phyloP scores from a whole-genome alignment of 2,113 vertebrate genomes.

The Campylorhamphus procurvoides region DNA sequence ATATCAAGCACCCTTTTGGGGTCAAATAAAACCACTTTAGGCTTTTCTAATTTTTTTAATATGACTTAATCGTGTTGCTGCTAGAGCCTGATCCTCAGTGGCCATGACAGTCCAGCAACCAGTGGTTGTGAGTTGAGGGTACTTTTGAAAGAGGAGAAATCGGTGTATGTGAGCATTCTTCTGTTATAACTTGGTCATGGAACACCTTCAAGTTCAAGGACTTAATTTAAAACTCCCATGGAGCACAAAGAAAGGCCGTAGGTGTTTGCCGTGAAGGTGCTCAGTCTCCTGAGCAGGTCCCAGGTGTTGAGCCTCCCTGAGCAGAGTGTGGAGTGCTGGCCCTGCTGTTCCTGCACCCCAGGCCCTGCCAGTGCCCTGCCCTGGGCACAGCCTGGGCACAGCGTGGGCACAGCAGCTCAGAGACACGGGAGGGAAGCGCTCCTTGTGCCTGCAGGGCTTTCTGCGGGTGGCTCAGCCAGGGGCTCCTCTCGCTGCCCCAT shows the following conservation, averaged over 20 bases:
- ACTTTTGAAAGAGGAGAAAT: not conserved
- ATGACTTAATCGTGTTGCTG: not conserved
- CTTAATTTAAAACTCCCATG: not conserved
- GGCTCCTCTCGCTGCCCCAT: rapidly evolving
- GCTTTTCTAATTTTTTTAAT: not conserved
- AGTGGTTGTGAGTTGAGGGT: not conserved
- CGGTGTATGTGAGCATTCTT: rapidly evolving
- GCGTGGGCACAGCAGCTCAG: too few relatives aligned
- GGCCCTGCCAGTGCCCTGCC: rapidly evolving
- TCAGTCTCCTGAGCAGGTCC: too few relatives aligned
- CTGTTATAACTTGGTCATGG: not conserved
- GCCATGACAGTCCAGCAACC: not conserved
- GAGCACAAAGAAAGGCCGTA: rapidly evolving
- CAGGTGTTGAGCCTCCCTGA: not conserved
- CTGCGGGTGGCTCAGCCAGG: not conserved
- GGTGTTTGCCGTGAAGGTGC: not conserved
- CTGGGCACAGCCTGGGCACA: not conserved
- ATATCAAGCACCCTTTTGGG: not conserved
- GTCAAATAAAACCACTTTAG: not conserved
- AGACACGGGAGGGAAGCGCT: not conserved
- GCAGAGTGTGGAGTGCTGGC: rapidly evolving
- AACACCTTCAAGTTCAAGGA: not conserved
- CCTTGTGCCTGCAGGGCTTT: not conserved
- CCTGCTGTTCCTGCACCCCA: not conserved
- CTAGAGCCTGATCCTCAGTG: not conserved